These are phyloP conservation scores for Halocynthia roretzi DNA, from an alignment of 23 tunicate species.

Conservation along the genomic window DNA sequence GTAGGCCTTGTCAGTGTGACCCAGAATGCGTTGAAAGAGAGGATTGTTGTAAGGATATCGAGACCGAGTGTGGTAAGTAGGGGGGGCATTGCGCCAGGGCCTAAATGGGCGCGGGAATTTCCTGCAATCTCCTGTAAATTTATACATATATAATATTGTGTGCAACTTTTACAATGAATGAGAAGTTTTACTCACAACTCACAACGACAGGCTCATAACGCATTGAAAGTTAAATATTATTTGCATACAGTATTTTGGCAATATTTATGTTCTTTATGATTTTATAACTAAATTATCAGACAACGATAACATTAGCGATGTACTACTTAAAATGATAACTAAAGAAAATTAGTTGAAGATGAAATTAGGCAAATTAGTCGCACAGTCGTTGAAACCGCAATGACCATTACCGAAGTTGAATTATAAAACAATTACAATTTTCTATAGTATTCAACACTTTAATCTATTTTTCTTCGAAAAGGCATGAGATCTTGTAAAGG, in stretches of 20 bases:
- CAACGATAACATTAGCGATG: no score
- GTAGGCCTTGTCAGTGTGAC: constrained; percentile 26
- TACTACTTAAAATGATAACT: no score
- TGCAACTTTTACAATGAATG: not conserved
- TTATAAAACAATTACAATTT: no score
- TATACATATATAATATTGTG: not conserved
- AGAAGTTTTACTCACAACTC: not conserved
- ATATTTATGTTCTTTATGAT: no score
- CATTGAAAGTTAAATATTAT: not conserved
- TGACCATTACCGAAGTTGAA: no score
- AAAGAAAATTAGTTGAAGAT: no score
- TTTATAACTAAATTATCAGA: no score
- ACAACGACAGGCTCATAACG: not conserved
- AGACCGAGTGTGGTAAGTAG: constrained; percentile 5
- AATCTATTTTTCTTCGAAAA: not conserved
- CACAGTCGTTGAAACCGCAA: no score
- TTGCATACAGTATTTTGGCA: no score
- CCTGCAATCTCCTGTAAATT: no score
- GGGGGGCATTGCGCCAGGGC: not conserved
- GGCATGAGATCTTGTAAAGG: constrained; percentile 4
- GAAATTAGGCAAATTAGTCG: no score
- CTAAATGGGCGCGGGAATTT: not conserved
- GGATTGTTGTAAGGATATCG: constrained; percentile 18
- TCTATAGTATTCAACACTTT: not conserved
- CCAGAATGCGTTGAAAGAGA: constrained; percentile 6